Base-by-base conservation (phyloP, 2,797 vertebrate genomes). In the Tragopan temminckii region DNA sequence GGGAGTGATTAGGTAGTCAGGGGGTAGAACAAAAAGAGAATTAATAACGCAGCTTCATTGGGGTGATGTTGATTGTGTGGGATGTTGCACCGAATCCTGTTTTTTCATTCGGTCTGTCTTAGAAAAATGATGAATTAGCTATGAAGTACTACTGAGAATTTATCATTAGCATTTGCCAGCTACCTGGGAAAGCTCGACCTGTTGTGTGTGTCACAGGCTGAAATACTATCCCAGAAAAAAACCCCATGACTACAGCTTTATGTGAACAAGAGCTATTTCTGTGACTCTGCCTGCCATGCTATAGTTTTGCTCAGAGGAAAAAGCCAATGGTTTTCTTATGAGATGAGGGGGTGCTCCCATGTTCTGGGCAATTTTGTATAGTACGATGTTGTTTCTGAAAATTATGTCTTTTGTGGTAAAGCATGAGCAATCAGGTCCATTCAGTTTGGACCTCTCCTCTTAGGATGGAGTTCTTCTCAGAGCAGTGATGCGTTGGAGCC, bases 101-200 rank as follows among this genome's bases (percentile, higher is more conserved):
- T 77, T 79, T 63, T 84, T 53, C 38, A 6, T 87, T n/a, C 75
- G 15, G 8, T 52, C 31, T 7, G 1, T 77, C 58, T 46, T 31
- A 64, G 31, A 89, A 80, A 85, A 82, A 74, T 29, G 15, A 64
- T 29, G 58, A 96, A 71, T 89, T 87, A 48, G 5, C 57, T 94
- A 33, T 82, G 68, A 89, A 87, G 4, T 57, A 27, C 36, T 35
- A 69, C 79, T 55, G 89, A 69, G 58, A 76, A 33, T 63, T 57
- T 90, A 80, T 77, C 68, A 68, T 71, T 71, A 62, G 40, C 25
- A 13, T 80, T 78, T 90, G 27, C 36, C 31, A 58, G 48, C 81
- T 92, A 59, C 69, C 57, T 83, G 72, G 50, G 76, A 88, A 76
- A 89, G 68, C 29, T 5, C 75, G 38, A 74, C 59, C 40, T 63